A percentile compares a stretch with the other conserved stretches of the same genome.
These are phyloP conservation scores for Neogobius melanostomus DNA, from an alignment of 2,113 vertebrate genomes.

Conservation along the genomic window DNA sequence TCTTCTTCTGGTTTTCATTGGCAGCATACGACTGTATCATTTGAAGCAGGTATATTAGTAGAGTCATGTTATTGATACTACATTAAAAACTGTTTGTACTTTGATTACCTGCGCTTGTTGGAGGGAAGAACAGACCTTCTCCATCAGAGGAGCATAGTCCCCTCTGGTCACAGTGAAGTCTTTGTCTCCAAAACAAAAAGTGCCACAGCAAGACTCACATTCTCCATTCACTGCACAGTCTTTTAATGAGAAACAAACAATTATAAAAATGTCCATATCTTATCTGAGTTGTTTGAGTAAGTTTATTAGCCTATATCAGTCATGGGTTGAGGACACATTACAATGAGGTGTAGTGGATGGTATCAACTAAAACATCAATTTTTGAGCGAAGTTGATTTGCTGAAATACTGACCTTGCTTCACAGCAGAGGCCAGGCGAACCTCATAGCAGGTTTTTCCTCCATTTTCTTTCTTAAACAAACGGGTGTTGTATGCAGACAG, in stretches of 20 bases:
- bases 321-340: not conserved
- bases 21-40: slow-evolving; percentile 79
- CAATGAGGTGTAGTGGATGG: not conserved
- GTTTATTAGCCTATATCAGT: not conserved
- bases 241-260: slow-evolving; percentile 37
- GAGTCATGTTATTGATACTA: not conserved
- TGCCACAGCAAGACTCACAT: slow-evolving; percentile 71
- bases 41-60: not conserved
- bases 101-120: slow-evolving; percentile 80
- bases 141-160: slow-evolving; percentile 85
- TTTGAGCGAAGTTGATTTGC: too few relatives aligned
- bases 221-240: slow-evolving; percentile 78
- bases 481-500: slow-evolving; percentile 91
- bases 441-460: slow-evolving; percentile 79
- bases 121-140: slow-evolving; percentile 82
- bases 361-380: not conserved
- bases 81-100: not conserved
- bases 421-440: slow-evolving; percentile 89
- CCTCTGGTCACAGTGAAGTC: slow-evolving; percentile 83
- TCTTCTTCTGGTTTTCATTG: slow-evolving; percentile 83
- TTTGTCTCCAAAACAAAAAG: slow-evolving; percentile 79
- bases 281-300: too few relatives aligned
- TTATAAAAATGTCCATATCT: too few relatives aligned
- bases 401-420: slow-evolving; percentile 76
- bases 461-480: slow-evolving; percentile 80